phyloP scores from a whole-genome alignment of 1,140 invertebrate genomes.

The Ruditapes philippinarum region DNA sequence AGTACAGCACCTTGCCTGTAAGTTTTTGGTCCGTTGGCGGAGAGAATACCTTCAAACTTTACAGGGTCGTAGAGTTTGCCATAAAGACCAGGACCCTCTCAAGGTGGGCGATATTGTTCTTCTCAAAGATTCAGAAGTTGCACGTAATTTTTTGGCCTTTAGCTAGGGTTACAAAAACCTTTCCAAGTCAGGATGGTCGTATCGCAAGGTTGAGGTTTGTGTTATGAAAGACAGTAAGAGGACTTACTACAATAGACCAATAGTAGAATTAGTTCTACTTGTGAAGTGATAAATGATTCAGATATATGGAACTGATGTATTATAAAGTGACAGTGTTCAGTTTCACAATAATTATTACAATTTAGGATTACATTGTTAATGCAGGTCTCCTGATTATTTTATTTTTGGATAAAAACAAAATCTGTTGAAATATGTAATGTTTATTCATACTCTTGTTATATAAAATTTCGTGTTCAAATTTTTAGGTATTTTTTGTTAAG shows the following conservation, averaged over 20 bases:
- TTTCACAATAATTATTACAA: too few relatives aligned
- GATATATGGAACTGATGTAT: too few relatives aligned
- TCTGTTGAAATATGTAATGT: too few relatives aligned
- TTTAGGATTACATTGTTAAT: too few relatives aligned
- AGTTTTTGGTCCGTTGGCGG: conserved; percentile 65
- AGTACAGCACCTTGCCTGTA: conserved; percentile 45
- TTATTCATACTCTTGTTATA: too few relatives aligned
- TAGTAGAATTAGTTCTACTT: not conserved
- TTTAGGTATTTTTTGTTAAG: too few relatives aligned
- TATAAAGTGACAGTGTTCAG: too few relatives aligned
- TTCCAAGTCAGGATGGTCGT: conserved; percentile 38
- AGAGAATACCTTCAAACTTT: conserved; percentile 39
- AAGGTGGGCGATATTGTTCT: conserved; percentile 65
- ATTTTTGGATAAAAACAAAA: too few relatives aligned
- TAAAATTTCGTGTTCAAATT: too few relatives aligned
- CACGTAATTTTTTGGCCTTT: conserved; percentile 58
- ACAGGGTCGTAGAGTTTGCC: too few relatives aligned
- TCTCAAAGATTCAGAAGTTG: conserved; percentile 29
- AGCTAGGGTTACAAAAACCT: conserved; percentile 17
- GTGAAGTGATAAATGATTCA: too few relatives aligned
- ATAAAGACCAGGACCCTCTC: not conserved
- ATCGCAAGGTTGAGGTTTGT: conserved; percentile 33
- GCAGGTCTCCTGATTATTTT: too few relatives aligned
- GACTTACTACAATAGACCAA: not conserved
- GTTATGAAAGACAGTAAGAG: conserved; percentile 46